A percentile compares a stretch with the other conserved stretches of the same genome.
These are phyloP conservation scores for Xylota sylvarum DNA, from an alignment of 2,888 invertebrate species.

Conservation along the genomic window DNA sequence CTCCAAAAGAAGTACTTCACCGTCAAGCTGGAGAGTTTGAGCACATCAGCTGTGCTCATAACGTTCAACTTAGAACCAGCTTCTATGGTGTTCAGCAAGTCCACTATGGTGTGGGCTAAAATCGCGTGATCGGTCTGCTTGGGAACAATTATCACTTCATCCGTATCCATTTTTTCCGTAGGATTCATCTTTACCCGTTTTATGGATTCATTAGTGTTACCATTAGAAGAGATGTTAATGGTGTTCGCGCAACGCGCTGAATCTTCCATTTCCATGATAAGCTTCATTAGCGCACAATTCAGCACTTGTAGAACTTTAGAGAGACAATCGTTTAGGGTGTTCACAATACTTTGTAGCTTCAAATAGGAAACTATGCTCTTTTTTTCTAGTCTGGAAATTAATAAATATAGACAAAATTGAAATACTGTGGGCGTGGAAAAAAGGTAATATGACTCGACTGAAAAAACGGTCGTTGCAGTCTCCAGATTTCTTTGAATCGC, in stretches of 20 bases:
- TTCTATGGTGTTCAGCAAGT: conserved; percentile 88
- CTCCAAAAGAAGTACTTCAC: conserved; percentile 92
- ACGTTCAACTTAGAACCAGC: conserved; percentile 87
- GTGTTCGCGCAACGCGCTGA: conserved; percentile 77
- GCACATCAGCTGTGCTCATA: conserved; percentile 87
- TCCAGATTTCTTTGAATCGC: not conserved
- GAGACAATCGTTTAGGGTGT: conserved; percentile 82
- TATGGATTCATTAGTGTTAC: conserved; percentile 45
- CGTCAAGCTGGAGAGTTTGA: conserved; percentile 89
- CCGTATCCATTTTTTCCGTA: conserved; percentile 61
- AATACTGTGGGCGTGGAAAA: no score
- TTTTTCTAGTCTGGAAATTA: conserved; percentile 81
- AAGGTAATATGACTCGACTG: no score
- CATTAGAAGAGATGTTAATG: conserved; percentile 55
- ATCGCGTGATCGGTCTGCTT: conserved; percentile 78
- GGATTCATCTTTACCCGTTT: conserved; percentile 53
- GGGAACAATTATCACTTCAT: conserved; percentile 51
- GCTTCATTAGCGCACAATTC: conserved; percentile 81
- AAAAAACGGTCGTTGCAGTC: no score
- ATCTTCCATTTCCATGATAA: conserved; percentile 81
- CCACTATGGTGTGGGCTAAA: conserved; percentile 86
- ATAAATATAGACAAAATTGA: not conserved
- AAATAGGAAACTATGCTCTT: conserved; percentile 80
- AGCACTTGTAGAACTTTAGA: conserved; percentile 83
- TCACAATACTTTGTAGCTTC: conserved; percentile 80